Percentiles rank a stretch among this genome's conserved stretches.
Evolutionary conservation across 2,797 vertebrate species (phyloP).

Genomic region (Tolypeutes matacus): DNA sequence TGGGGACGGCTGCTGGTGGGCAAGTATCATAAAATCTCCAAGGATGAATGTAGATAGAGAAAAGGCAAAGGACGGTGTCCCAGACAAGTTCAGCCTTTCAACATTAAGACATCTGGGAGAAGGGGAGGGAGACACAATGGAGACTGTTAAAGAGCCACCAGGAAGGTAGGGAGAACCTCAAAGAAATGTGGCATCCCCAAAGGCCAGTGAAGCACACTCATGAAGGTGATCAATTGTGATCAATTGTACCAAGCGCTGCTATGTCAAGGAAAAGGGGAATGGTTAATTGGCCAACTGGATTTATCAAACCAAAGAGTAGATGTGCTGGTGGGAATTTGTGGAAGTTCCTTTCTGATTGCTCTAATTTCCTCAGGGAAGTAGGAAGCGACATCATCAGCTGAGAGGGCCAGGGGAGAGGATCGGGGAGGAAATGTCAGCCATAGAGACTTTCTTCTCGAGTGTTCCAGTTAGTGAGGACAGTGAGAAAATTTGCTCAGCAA

Average conservation of each 20-base stretch:
- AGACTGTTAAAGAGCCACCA: background rate
- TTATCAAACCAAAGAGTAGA: background rate
- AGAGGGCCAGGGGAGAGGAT: too few relatives aligned
- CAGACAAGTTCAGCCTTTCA: background rate
- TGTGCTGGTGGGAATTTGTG: background rate
- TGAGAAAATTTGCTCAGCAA: background rate
- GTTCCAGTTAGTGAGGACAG: background rate
- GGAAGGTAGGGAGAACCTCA: background rate
- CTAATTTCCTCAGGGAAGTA: background rate
- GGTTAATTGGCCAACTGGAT: rapidly evolving
- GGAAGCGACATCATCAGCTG: background rate
- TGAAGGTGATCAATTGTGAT: background rate
- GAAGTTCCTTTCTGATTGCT: background rate
- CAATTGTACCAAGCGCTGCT: rapidly evolving
- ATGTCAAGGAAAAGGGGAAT: too few relatives aligned
- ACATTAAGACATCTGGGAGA: background rate
- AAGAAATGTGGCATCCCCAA: rapidly evolving
- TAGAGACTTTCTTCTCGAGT: background rate
- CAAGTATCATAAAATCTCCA: background rate
- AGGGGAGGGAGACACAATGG: background rate
- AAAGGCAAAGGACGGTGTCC: background rate
- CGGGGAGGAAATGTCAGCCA: background rate
- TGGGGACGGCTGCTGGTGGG: background rate
- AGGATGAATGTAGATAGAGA: background rate
- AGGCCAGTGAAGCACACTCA: rapidly evolving